Evolutionary conservation across 2,888 invertebrate species (phyloP).

Genomic region (Ferdinandea cuprea): DNA sequence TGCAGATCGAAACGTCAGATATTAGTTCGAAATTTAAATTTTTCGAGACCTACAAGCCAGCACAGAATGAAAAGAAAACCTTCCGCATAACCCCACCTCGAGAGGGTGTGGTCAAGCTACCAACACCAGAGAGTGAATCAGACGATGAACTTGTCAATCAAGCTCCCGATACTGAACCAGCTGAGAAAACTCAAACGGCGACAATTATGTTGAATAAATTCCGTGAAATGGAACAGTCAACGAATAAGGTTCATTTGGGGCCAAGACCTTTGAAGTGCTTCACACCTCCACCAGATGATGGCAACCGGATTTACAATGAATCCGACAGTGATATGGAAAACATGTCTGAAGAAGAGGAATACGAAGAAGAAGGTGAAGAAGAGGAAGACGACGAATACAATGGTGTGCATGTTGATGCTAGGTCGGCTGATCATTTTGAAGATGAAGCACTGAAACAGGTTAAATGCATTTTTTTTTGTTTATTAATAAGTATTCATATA

Average conservation of each 20-base stretch:
- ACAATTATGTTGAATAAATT: conserved; percentile 94
- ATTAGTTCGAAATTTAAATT: conserved; percentile 94
- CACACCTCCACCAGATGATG: conserved; percentile 92
- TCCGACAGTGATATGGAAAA: conserved; percentile 82
- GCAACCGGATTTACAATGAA: conserved; percentile 80
- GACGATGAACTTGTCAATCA: conserved; percentile 88
- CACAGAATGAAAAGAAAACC: conserved; percentile 86
- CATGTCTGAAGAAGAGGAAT: conserved; percentile 81
- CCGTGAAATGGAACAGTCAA: conserved; percentile 92
- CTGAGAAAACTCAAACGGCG: conserved; percentile 87
- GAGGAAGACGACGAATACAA: conserved; percentile 83
- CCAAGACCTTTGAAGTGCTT: conserved; percentile 94
- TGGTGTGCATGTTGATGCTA: conserved; percentile 75
- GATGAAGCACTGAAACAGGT: conserved; percentile 89
- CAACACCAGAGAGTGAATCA: conserved; percentile 86
- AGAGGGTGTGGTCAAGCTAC: conserved; percentile 87
- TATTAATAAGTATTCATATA: not conserved
- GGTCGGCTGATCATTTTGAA: conserved; percentile 80
- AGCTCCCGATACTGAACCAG: conserved; percentile 77
- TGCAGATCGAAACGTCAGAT: conserved; percentile 91
- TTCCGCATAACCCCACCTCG: conserved; percentile 95
- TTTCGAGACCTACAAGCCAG: conserved; percentile 93
- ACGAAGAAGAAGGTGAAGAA: conserved; percentile 82
- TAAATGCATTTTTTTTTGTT: not conserved
- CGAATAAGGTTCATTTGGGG: conserved; percentile 82